These are phyloP conservation scores for Oscheius sp. DNA, from an alignment of 2,888 invertebrate species.

Conservation along the genomic window DNA sequence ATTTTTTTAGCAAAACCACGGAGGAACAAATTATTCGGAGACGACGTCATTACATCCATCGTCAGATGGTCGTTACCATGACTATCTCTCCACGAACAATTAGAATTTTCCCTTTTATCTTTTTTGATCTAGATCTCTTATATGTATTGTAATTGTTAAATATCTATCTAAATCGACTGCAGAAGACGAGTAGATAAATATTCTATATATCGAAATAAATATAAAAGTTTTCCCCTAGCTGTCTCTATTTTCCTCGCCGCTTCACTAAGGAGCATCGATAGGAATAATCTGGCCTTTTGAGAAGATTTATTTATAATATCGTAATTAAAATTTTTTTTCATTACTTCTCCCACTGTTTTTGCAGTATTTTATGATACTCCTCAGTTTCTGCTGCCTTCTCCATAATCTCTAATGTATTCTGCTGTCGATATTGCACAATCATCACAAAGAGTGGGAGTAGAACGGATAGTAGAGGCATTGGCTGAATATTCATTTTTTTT, in stretches of 20 bases:
- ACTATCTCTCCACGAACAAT: conserved; percentile 29
- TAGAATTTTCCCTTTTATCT: neutral
- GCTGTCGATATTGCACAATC: neutral
- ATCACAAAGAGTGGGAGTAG: neutral
- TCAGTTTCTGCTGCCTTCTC: neutral
- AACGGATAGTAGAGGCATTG: conserved; percentile 11
- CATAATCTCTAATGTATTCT: neutral
- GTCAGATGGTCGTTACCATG: conserved; percentile 26
- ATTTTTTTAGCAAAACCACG: conserved; percentile 20
- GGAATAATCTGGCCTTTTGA: no score
- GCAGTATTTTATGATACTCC: conserved; percentile 1
- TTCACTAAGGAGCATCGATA: no score
- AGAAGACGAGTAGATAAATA: conserved; percentile 9
- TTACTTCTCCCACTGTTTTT: conserved; percentile 13
- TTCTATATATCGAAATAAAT: no score
- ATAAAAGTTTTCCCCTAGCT: no score
- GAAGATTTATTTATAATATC: no score
- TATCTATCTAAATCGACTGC: neutral
- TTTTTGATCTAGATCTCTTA: neutral
- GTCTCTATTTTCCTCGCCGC: no score
- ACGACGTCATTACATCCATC: conserved; percentile 31
- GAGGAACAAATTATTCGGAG: conserved; percentile 15
- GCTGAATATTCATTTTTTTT: neutral
- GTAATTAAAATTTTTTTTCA: neutral
- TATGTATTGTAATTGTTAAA: neutral